Evolutionary conservation across 2,888 invertebrate species (phyloP), one percentile per base, ranked within the genome.

Genomic region (Coleophora deauratella): DNA sequence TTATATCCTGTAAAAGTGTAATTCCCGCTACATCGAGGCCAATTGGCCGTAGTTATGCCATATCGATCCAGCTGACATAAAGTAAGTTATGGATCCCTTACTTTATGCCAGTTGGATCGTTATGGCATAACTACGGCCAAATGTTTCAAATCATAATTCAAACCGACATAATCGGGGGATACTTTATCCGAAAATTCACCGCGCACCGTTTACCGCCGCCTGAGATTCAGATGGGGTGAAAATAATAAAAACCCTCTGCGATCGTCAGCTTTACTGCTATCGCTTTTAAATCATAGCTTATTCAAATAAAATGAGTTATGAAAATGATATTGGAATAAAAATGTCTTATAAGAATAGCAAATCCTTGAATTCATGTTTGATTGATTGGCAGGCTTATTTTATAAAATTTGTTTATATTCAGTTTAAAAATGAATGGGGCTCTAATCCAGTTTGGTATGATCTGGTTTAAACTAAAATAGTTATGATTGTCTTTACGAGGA

Each of bases 271-370:
- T 49, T 52, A 21, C 21, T 21, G 21, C 21, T 52, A 49, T 50
- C 49, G 43, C 43, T 50, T 46, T 49, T 41, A 44, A 48, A 52
- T 54, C 49, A 41, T 41, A 38, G 40, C 46, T 41, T 40, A 45
- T 47, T 46, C 43, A 40, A 37, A 37, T 31, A 31, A 21, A 21
- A 6, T 21, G 21, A 21, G 3, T 21, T 21, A 21, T 21, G 21
- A 21, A n/a, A n/a, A 21, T 21, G 3, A 21, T 21, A 4, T 21
- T 21, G 46, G 55, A 66, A 57, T 59, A 55, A 61, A 58, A 56
- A 47, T 51, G 50, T 46, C 49, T 50, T 55, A n/a, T 21, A 21
- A 6, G 21, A 21, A 21, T 21, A 6, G 21, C 3, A 21, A n/a
- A n/a, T n/a, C n/a, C n/a, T n/a, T n/a, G n/a, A n/a, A n/a, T n/a